Evolutionary conservation across 35 echinoderm and acorn worm genomes (phyloP).

Genomic region (Heliocidaris tuberculata): DNA sequence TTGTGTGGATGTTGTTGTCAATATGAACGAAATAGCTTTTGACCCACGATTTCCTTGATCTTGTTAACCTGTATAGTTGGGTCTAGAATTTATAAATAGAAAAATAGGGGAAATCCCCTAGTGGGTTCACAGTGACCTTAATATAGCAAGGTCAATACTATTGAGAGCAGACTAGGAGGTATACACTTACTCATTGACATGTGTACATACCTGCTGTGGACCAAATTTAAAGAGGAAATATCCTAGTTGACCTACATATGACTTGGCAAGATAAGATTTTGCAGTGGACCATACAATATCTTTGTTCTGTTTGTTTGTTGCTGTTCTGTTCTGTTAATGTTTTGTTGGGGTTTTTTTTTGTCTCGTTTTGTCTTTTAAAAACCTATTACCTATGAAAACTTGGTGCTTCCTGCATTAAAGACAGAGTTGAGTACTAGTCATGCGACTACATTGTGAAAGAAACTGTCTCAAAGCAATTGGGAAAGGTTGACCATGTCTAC

Average conservation of each 20-base stretch:
- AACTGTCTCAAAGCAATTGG: too few species aligned
- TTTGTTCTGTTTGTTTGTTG: neutral
- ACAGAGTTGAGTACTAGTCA: too few species aligned
- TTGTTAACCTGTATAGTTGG: neutral
- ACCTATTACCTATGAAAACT: too few species aligned
- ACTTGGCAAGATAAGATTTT: neutral
- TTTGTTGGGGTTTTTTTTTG: neutral
- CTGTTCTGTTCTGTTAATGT: neutral
- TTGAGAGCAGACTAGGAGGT: neutral
- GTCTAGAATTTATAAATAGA: neutral
- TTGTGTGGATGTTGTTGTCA: neutral
- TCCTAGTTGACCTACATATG: neutral
- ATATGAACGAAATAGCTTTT: neutral
- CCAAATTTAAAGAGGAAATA: neutral
- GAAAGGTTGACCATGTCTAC: too few species aligned
- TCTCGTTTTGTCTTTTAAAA: neutral
- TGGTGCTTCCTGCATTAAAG: too few species aligned
- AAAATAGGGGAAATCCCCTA: conserved; percentile 17
- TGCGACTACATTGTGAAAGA: too few species aligned
- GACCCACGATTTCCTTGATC: neutral
- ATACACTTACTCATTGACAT: conserved; percentile 17
- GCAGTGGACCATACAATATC: neutral
- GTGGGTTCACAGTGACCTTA: conserved; percentile 8
- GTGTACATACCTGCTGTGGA: conserved; percentile 6
- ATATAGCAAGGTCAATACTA: conserved; percentile 5